These are phyloP conservation scores for Drosophila kepulauana DNA, from an alignment of 1,140 invertebrate species.

Conservation along the genomic window DNA sequence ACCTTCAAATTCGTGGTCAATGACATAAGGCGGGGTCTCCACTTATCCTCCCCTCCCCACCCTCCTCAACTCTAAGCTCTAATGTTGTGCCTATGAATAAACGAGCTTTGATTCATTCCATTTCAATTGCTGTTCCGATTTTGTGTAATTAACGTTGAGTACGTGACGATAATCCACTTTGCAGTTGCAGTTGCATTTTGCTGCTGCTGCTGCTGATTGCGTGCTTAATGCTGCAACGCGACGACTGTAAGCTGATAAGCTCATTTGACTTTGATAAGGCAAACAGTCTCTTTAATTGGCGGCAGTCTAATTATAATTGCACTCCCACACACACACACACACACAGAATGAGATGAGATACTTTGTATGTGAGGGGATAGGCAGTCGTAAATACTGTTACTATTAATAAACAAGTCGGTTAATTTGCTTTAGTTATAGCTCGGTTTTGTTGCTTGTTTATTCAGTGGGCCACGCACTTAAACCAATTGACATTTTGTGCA, in stretches of 20 bases:
- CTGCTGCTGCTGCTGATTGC: neutral
- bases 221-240: neutral
- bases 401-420: constrained; percentile 49
- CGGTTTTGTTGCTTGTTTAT: constrained; percentile 27
- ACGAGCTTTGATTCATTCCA: constrained; percentile 17
- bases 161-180: constrained; percentile 15
- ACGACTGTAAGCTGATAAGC: constrained; percentile 32
- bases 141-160: constrained; percentile 27
- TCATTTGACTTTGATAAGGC: constrained; percentile 26
- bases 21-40: constrained; percentile 18
- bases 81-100: constrained; percentile 8
- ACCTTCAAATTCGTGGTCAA: constrained; percentile 44
- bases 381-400: constrained; percentile 26
- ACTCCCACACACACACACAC: constrained; percentile 15
- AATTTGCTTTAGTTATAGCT: constrained; percentile 27
- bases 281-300: constrained; percentile 36
- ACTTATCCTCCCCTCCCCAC: neutral
- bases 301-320: constrained; percentile 26
- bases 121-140: constrained; percentile 21
- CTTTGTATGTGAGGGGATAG: neutral
- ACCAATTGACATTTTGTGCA: constrained; percentile 53
- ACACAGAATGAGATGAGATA: neutral
- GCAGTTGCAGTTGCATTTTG: constrained; percentile 5
- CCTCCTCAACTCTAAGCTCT: neutral
- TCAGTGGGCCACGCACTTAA: constrained; percentile 53